Evolutionary conservation across 2,888 invertebrate genomes (phyloP).

Genomic region (Napeogenes sylphis): DNA sequence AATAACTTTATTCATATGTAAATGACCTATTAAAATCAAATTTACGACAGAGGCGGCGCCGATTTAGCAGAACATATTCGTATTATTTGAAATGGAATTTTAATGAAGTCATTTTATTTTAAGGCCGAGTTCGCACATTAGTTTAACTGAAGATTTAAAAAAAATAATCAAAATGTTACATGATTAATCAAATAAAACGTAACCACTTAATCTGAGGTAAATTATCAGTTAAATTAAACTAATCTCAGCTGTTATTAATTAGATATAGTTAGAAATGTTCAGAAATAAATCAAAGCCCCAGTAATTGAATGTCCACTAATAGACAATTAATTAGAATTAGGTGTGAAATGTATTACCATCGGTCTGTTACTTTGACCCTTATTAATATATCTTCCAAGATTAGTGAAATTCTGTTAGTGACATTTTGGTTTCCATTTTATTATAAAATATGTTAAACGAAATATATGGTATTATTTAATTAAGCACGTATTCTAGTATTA

Average conservation of each 20-base stretch:
- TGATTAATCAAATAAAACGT: too few species aligned
- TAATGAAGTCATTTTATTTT: conserved; percentile 14
- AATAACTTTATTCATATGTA: conserved; percentile 50
- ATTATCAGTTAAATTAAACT: neutral
- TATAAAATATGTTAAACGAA: too few species aligned
- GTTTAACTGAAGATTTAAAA: too few species aligned
- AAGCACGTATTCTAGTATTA: too few species aligned
- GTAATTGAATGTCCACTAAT: conserved; percentile 72
- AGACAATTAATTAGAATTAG: conserved; percentile 72
- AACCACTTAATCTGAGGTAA: neutral
- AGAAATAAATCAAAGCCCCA: conserved; percentile 63
- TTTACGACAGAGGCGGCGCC: conserved; percentile 48
- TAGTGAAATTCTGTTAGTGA: too few species aligned
- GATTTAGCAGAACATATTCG: conserved; percentile 29
- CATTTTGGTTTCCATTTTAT: too few species aligned
- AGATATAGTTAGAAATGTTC: conserved; percentile 48
- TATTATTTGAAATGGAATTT: conserved; percentile 17
- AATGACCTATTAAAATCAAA: conserved; percentile 42
- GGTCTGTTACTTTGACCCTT: conserved; percentile 10
- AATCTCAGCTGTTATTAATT: conserved; percentile 44
- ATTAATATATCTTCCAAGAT: conserved; percentile 17
- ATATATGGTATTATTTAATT: too few species aligned
- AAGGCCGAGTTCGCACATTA: too few species aligned
- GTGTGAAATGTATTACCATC: conserved; percentile 62
- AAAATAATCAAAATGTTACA: too few species aligned